phyloP scores from a whole-genome alignment of 2,113 vertebrate genomes.

The Oceanodroma tethys region DNA sequence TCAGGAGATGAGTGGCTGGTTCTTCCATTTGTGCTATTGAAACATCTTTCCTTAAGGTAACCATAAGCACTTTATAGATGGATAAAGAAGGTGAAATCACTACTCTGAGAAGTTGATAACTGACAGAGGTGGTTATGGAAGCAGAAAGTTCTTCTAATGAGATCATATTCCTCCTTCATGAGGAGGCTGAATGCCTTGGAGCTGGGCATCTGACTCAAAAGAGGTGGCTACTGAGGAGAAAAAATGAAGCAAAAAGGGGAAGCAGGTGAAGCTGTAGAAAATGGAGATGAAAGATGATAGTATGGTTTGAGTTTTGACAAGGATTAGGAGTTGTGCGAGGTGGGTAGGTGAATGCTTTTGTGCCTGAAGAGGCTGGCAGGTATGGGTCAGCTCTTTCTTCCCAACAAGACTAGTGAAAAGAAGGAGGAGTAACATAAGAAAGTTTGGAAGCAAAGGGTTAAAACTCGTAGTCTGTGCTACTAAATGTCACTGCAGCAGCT shows the following conservation, averaged over 20 bases:
- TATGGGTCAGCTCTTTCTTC: neutral
- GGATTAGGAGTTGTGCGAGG: neutral
- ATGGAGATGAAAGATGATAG: neutral
- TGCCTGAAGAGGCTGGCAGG: neutral
- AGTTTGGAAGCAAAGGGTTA: neutral
- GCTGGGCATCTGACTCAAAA: neutral
- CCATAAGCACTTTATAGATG: neutral
- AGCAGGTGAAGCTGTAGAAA: neutral
- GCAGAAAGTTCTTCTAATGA: neutral
- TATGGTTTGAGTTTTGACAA: neutral
- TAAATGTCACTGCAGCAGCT: neutral
- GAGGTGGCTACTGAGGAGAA: neutral
- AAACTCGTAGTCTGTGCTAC: neutral
- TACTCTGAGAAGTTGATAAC: neutral
- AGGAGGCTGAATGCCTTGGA: neutral
- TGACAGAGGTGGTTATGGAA: neutral
- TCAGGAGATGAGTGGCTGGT: neutral
- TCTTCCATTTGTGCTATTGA: neutral
- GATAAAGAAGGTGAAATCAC: neutral
- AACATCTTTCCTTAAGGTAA: neutral
- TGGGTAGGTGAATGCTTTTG: neutral
- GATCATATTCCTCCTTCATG: neutral
- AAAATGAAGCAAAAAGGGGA: neutral
- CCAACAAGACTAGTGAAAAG: neutral
- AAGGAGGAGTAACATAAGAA: neutral